These are phyloP conservation scores for Drosophila kikkawai DNA, from an alignment of 1,140 invertebrate species.

Conservation along the genomic window DNA sequence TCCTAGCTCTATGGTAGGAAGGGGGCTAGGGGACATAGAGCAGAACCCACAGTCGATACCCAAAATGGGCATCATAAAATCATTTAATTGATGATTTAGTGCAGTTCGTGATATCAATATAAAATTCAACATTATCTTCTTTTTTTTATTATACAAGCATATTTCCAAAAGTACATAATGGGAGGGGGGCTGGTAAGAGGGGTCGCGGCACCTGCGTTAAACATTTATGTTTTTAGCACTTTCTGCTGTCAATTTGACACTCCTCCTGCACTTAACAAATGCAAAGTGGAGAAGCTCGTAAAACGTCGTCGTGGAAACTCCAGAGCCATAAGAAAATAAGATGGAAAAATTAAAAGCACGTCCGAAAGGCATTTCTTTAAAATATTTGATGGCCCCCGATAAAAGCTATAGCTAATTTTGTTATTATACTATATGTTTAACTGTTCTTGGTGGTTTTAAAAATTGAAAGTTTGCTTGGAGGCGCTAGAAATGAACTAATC, in stretches of 20 bases:
- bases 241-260: constrained; percentile 52
- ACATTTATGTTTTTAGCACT: constrained; percentile 48
- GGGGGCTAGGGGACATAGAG: constrained; percentile 3
- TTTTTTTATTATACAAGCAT: constrained; percentile 18
- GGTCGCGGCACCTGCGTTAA: constrained; percentile 36
- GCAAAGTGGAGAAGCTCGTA: constrained; percentile 43
- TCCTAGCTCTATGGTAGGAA: background rate
- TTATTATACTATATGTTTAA: background rate
- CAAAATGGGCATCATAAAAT: constrained; percentile 70
- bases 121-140: constrained; percentile 43
- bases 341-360: constrained; percentile 23
- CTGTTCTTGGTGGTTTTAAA: background rate
- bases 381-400: constrained; percentile 6
- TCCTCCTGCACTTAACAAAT: constrained; percentile 35
- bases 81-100: constrained; percentile 72
- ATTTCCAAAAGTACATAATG: constrained; percentile 7
- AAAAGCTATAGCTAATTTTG: background rate
- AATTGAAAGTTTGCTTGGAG: background rate
- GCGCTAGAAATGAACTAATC: constrained; percentile 19
- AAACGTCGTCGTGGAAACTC: constrained; percentile 15
- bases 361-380: constrained; percentile 20
- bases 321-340: constrained; percentile 12
- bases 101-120: constrained; percentile 69
- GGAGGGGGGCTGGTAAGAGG: background rate
- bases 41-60: constrained; percentile 18